Conservation (phyloP, 2,888 invertebrate genomes). For the Dendrolimus pini region DNA sequence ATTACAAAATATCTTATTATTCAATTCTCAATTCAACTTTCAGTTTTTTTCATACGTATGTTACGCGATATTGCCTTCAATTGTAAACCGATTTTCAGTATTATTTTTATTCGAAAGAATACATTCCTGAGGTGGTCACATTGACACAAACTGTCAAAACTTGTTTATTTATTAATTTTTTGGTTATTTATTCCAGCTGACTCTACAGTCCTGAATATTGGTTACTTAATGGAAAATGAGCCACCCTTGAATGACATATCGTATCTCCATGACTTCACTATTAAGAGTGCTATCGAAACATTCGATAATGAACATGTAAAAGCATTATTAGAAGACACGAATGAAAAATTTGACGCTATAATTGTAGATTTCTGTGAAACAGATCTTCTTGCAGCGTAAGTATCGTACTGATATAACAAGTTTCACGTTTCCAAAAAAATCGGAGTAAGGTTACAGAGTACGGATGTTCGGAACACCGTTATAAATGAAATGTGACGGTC, state of each 20-base stretch:
- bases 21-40: no score
- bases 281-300: slow-evolving; percentile 8
- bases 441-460: no score
- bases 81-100: no score
- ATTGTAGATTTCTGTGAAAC: slow-evolving; percentile 33
- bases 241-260: slow-evolving; percentile 10
- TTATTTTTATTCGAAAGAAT: no score
- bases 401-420: not conserved
- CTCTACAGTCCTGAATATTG: slow-evolving; percentile 8
- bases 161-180: not conserved
- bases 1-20: no score
- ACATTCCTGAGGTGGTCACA: no score
- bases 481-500: no score
- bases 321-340: slow-evolving; percentile 26
- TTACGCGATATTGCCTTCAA: no score
- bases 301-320: slow-evolving; percentile 21
- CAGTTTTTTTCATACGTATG: no score
- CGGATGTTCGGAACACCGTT: no score
- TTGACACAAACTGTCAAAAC: no score
- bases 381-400: slow-evolving; percentile 37
- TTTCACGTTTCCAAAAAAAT: no score
- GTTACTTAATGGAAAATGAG: slow-evolving; percentile 13
- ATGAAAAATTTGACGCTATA: slow-evolving; percentile 31
- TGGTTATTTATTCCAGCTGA: not conserved
- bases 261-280: slow-evolving; percentile 14